Evolutionary conservation across 2,113 vertebrate genomes (phyloP).

Genomic region (Oryzias javanicus): DNA sequence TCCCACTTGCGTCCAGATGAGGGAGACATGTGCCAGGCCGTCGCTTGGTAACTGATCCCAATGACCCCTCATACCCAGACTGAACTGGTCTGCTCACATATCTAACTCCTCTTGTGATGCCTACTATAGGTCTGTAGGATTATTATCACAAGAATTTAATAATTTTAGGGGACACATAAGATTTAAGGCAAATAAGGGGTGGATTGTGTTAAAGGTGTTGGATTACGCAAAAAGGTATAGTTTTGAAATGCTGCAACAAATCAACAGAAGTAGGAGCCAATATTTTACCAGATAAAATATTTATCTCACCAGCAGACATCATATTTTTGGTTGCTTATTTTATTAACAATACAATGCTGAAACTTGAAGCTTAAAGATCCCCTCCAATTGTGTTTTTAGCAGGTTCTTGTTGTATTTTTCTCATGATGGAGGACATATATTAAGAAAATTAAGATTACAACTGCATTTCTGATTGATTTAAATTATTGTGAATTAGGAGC

Average conservation of each 20-base stretch:
- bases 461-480: no score
- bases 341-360: no score
- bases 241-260: slow-evolving; percentile 25
- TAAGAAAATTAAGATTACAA: no score
- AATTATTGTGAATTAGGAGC: no score
- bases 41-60: slow-evolving; percentile 69
- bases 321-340: no score
- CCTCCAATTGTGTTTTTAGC: no score
- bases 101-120: slow-evolving; percentile 45
- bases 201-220: background rate
- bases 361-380: no score
- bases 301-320: no score
- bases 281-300: slow-evolving; percentile 4
- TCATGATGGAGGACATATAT: no score
- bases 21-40: slow-evolving; percentile 73
- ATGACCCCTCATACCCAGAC: slow-evolving; percentile 65
- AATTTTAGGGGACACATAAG: no score
- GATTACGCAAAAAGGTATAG: slow-evolving; percentile 12
- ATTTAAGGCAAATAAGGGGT: no score
- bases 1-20: slow-evolving; percentile 69
- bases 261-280: slow-evolving; percentile 32
- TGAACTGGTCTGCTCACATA: slow-evolving; percentile 57
- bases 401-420: no score
- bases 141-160: slow-evolving; percentile 5
- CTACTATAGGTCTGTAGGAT: slow-evolving; percentile 7